Evolutionary conservation across 1,140 invertebrate genomes (phyloP).

Genomic region (Drosophila lacteicornis): DNA sequence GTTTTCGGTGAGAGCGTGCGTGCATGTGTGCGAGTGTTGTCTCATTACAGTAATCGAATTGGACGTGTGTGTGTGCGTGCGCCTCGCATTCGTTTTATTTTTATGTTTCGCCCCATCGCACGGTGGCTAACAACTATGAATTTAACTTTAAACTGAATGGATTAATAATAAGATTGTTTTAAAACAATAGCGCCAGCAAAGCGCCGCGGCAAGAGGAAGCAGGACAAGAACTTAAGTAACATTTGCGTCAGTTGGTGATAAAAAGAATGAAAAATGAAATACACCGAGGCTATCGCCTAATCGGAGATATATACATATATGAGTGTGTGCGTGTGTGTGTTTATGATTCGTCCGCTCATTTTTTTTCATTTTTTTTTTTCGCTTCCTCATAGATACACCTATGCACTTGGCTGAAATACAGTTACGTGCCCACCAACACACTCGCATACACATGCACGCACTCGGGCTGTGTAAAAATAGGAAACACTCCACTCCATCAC

Average conservation of each 20-base stretch:
- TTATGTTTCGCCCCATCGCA: background rate
- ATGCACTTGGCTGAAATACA: conserved; percentile 76
- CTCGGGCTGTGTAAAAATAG: conserved; percentile 71
- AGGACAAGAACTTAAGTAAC: conserved; percentile 51
- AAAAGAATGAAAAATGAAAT: conserved; percentile 30
- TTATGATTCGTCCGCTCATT: conserved; percentile 42
- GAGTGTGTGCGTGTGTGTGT: conserved; percentile 29
- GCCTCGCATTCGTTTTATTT: conserved; percentile 38
- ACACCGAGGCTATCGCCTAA: conserved; percentile 55
- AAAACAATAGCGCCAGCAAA: conserved; percentile 7
- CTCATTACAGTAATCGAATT: conserved; percentile 62
- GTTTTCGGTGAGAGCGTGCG: conserved; percentile 65
- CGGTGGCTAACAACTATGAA: conserved; percentile 3
- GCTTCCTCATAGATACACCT: conserved; percentile 56
- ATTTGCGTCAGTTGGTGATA: conserved; percentile 63
- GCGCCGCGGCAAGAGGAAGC: background rate
- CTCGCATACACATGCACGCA: conserved; percentile 29
- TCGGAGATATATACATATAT: conserved; percentile 53
- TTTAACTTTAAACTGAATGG: background rate
- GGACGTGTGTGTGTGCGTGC: conserved; percentile 49
- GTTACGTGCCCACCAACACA: conserved; percentile 65
- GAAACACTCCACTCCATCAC: conserved; percentile 49
- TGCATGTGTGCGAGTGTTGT: conserved; percentile 36
- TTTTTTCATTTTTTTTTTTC: conserved; percentile 19
- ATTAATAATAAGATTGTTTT: background rate